These are phyloP conservation scores for Barnardius zonarius DNA, from an alignment of 2,113 vertebrate genomes.

Conservation along the genomic window DNA sequence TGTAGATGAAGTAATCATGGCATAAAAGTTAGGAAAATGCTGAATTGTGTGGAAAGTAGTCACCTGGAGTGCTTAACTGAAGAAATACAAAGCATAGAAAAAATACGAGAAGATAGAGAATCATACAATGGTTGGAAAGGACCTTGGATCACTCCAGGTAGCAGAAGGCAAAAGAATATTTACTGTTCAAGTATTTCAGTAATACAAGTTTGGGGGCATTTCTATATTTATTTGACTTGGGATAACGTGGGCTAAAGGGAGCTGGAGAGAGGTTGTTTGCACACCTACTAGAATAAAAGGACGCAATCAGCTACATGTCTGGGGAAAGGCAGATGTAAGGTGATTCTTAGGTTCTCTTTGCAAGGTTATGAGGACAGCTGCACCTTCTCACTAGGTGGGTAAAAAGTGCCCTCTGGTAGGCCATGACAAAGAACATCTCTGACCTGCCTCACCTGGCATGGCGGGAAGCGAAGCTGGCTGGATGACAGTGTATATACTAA, in stretches of 20 bases:
- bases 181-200: background rate
- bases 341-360: background rate
- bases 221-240: background rate
- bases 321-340: background rate
- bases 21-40: background rate
- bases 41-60: background rate
- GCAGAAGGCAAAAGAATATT: background rate
- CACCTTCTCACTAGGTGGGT: background rate
- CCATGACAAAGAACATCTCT: background rate
- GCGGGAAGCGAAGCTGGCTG: background rate
- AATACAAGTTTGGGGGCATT: background rate
- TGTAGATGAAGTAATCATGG: background rate
- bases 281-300: background rate
- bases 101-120: background rate
- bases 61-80: background rate
- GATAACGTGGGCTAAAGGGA: background rate
- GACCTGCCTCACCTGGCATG: background rate
- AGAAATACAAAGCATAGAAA: background rate
- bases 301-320: background rate
- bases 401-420: background rate
- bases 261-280: background rate
- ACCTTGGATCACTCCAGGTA: background rate
- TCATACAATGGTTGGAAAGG: background rate
- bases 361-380: background rate
- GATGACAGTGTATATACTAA: rapidly evolving